Conservation (phyloP, 2,797 vertebrate species). For the Hozukius guyotensis region DNA sequence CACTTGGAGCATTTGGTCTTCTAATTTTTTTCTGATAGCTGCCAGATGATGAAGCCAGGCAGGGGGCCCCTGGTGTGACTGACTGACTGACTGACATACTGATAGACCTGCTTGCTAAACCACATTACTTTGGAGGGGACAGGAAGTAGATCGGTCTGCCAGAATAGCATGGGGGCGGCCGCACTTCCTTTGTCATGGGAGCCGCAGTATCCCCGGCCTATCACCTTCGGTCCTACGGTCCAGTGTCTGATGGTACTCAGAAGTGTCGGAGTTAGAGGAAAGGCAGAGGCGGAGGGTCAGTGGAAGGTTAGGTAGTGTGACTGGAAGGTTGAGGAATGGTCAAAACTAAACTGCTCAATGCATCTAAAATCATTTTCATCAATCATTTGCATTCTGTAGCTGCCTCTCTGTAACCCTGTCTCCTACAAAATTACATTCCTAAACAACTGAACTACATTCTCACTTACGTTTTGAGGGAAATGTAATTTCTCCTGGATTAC, state of each 20-base stretch:
- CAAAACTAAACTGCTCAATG: not conserved
- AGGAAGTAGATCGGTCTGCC: slow-evolving; percentile 52
- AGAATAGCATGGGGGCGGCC: slow-evolving; percentile 28
- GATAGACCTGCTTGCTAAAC: slow-evolving; percentile 22
- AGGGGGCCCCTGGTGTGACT: slow-evolving; percentile 12
- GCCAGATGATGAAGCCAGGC: slow-evolving; percentile 75
- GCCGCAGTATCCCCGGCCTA: slow-evolving; percentile 10
- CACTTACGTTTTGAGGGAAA: too few species aligned
- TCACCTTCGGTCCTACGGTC: slow-evolving; percentile 43
- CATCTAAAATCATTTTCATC: not conserved
- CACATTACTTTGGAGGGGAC: slow-evolving; percentile 35
- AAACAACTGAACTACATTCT: too few species aligned
- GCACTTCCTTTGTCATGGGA: slow-evolving; percentile 57
- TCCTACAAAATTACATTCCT: too few species aligned
- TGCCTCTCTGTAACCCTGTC: too few species aligned
- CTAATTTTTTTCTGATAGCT: slow-evolving; percentile 77
- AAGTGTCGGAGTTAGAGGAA: slow-evolving; percentile 9
- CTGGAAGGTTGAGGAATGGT: not conserved
- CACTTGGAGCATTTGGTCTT: slow-evolving; percentile 71
- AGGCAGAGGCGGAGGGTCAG: slow-evolving; percentile 13
- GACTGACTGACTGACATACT: slow-evolving; percentile 44
- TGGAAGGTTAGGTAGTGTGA: not conserved
- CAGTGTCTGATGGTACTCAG: slow-evolving; percentile 5
- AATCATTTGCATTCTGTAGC: too few species aligned
- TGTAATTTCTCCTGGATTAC: too few species aligned